Evolutionary conservation across 1,140 invertebrate species (phyloP), one percentile per base, ranked within the genome.

Genomic region (Dendrolimus kikuchii): DNA sequence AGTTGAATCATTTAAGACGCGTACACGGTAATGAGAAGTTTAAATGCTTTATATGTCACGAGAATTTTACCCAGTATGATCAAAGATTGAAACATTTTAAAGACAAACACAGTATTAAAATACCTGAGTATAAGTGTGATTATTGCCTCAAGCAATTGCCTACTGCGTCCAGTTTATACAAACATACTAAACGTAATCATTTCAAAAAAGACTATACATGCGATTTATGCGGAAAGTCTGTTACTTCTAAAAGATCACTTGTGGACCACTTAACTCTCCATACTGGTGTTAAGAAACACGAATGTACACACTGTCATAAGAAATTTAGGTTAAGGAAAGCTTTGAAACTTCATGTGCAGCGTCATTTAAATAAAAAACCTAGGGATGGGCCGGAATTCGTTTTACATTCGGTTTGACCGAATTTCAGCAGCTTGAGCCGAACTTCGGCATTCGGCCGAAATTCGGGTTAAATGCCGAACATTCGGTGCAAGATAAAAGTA

Each of bases 251-350:
- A 58, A 67, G 74, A 10, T 74, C 70, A 43, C 64, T 83, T 6
- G 49, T 60, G 8, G 59, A 60, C 36, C 79, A 86, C 57, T 69
- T 83, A 57, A 54, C 66, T 10, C 55, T 66, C 6, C 88, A 89
- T 58, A 92, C 91, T 2, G 91, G 92, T 4, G 91, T 92, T 56
- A 90, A 92, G 49, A 93, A 92, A n/a, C 91, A 92, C 67, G 89
- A 91, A 60, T 86, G 84, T 64, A 86, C 88, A 0, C 81, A 89
- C 42, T 94, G 93, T 69, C 87, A 88, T 23, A 89, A n/a, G n/a
- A n/a, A n/a, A n/a, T n/a, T n/a, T n/a, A n/a, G n/a, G n/a, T n/a
- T n/a, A n/a, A n/a, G n/a, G n/a, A n/a, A n/a, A n/a, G n/a, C n/a
- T n/a, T n/a, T n/a, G n/a, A n/a, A n/a, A n/a, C n/a, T n/a, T n/a